These are phyloP conservation scores for Karalla daura DNA, from an alignment of 2,797 vertebrate species.

Conservation along the genomic window DNA sequence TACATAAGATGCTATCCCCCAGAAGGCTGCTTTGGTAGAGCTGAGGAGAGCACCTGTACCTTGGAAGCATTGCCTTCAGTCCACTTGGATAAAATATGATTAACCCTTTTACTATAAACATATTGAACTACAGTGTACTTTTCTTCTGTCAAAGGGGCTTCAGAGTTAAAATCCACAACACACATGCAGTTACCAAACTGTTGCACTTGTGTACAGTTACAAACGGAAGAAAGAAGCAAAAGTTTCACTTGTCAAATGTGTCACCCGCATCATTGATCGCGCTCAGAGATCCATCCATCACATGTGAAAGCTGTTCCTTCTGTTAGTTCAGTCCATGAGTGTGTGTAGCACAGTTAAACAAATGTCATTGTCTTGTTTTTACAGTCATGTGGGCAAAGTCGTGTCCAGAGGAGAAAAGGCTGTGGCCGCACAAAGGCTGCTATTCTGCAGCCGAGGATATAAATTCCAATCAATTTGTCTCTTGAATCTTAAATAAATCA, in stretches of 20 bases:
- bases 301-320: slow-evolving; percentile 20
- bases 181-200: not conserved
- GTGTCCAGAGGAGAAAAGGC: slow-evolving; percentile 11
- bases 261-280: slow-evolving; percentile 16
- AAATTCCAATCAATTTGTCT: slow-evolving; percentile 1
- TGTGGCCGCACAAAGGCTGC: not conserved
- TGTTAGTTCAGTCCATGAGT: slow-evolving; percentile 12
- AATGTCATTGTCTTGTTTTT: slow-evolving; percentile 38
- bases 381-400: slow-evolving; percentile 15
- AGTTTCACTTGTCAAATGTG: slow-evolving; percentile 10
- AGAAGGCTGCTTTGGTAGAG: too few species aligned
- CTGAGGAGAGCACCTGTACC: too few species aligned
- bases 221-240: not conserved
- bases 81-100: too few species aligned
- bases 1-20: too few species aligned
- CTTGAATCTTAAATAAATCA: not conserved
- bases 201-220: too few species aligned
- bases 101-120: too few species aligned
- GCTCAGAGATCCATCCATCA: slow-evolving; percentile 2
- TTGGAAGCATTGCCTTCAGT: too few species aligned
- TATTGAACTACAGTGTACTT: too few species aligned
- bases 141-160: too few species aligned
- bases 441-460: not conserved
- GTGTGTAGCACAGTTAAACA: slow-evolving; percentile 35
- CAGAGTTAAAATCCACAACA: slow-evolving; percentile 1